Evolutionary conservation across 2,888 invertebrate genomes (phyloP).

Genomic region (Sphaerophoria taeniata): DNA sequence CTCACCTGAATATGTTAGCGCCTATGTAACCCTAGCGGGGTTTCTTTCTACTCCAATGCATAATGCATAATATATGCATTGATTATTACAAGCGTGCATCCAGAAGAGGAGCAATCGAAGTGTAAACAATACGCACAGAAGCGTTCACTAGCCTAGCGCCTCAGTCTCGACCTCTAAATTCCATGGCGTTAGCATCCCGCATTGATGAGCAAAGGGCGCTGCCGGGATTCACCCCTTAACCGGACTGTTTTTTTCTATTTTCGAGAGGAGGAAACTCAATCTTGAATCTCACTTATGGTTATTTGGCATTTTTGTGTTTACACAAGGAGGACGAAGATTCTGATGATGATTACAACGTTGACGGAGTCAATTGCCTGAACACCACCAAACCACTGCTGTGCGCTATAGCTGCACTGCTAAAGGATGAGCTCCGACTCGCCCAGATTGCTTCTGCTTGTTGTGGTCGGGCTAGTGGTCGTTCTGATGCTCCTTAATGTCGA

Average conservation of each 20-base stretch:
- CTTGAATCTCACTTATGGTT: constrained; percentile 56
- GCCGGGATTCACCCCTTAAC: constrained; percentile 45
- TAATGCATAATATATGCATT: constrained; percentile 25
- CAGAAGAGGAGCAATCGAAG: neutral
- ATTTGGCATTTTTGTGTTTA: constrained; percentile 68
- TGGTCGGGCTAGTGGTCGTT: constrained; percentile 47
- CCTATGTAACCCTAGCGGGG: constrained; percentile 67
- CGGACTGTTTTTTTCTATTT: constrained; percentile 32
- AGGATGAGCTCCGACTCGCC: constrained; percentile 22
- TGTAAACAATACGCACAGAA: constrained; percentile 65
- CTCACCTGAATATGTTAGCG: constrained; percentile 56
- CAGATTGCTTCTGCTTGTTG: constrained; percentile 33
- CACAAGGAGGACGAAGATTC: constrained; percentile 51
- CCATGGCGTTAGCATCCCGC: constrained; percentile 71
- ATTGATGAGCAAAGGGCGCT: constrained; percentile 35
- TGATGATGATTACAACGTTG: constrained; percentile 50
- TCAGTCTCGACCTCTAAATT: constrained; percentile 2
- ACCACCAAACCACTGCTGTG: neutral
- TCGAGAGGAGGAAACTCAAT: constrained; percentile 65
- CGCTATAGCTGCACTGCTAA: neutral
- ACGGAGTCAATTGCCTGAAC: constrained; percentile 53
- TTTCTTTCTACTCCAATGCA: constrained; percentile 33
- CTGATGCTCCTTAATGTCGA: constrained; percentile 43
- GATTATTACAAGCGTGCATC: constrained; percentile 22
- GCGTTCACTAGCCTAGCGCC: constrained; percentile 66